Evolutionary conservation across 2,113 vertebrate genomes (phyloP).

Genomic region (Mola mola): DNA sequence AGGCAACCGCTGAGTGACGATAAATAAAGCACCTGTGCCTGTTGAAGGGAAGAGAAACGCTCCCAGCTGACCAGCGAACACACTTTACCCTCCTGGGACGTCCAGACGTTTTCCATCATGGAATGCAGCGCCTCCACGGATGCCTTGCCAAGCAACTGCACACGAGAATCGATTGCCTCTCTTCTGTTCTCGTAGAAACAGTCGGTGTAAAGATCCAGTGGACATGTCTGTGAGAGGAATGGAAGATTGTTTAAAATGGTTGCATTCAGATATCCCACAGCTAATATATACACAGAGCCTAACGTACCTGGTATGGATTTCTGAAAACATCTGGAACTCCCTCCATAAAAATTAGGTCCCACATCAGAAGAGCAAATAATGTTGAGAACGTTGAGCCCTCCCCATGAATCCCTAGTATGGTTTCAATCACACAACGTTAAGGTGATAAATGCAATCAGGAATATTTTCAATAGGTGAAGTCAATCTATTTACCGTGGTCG

Average conservation of each 20-base stretch:
- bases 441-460: not conserved
- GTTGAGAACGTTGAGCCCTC: constrained; percentile 94
- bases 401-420: constrained; percentile 90
- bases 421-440: not conserved
- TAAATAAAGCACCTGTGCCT: constrained; percentile 86
- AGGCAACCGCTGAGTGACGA: not conserved
- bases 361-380: constrained; percentile 89
- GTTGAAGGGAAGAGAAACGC: constrained; percentile 88
- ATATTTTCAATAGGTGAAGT: not conserved
- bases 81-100: constrained; percentile 84
- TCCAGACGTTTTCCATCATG: constrained; percentile 86
- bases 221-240: constrained; percentile 79
- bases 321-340: constrained; percentile 90
- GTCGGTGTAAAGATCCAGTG: constrained; percentile 93
- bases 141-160: constrained; percentile 81
- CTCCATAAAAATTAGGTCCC: constrained; percentile 93
- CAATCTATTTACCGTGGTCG: constrained; percentile 86
- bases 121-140: constrained; percentile 77
- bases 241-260: not conserved
- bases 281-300: not conserved
- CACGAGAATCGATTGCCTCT: constrained; percentile 81
- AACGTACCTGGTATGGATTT: constrained; percentile 89
- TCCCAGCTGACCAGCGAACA: constrained; percentile 90
- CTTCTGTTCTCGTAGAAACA: constrained; percentile 89
- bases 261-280: not conserved